Conservation (phyloP, 2,113 vertebrate genomes). For the Cervus canadensis region DNA sequence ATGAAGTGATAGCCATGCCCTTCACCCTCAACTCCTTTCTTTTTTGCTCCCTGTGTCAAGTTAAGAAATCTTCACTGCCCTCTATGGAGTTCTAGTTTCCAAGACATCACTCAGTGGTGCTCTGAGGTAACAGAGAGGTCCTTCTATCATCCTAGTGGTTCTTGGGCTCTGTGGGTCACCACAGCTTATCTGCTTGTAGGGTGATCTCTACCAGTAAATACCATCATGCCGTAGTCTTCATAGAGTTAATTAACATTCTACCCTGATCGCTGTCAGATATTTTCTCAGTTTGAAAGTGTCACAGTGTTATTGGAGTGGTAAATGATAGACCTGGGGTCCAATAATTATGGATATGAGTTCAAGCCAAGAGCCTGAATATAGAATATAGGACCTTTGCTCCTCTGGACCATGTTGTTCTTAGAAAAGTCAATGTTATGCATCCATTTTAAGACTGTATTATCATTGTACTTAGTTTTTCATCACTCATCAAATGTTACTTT, state of each 20-base stretch:
- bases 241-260: neutral
- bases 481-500: neutral
- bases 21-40: neutral
- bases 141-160: neutral
- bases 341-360: neutral
- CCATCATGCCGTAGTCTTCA: accelerated
- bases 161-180: neutral
- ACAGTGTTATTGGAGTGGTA: neutral
- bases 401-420: neutral
- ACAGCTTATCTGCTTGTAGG: neutral
- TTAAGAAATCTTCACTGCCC: neutral
- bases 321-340: neutral
- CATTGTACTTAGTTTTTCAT: neutral
- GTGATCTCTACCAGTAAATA: neutral
- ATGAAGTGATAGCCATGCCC: neutral
- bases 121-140: neutral
- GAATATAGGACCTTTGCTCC: neutral
- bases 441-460: neutral
- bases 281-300: neutral
- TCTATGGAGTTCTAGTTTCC: neutral
- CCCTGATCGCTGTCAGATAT: neutral
- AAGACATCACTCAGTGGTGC: neutral
- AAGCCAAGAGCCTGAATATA: neutral
- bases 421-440: neutral
- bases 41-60: neutral